Conservation (phyloP, 2,113 vertebrate genomes). For the Pholis gunnellus region DNA sequence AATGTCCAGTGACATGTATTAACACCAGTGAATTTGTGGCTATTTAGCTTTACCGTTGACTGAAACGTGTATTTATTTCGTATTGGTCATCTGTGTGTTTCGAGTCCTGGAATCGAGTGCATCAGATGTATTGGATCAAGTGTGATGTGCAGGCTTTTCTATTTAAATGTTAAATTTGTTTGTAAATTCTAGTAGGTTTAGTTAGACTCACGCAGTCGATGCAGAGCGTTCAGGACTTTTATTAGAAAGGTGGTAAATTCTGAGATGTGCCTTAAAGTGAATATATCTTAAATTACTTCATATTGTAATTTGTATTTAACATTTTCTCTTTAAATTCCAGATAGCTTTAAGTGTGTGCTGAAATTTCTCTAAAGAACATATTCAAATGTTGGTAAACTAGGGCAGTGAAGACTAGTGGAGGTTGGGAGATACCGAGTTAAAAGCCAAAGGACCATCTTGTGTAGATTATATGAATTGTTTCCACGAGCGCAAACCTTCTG, state of each 20-base stretch:
- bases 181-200: conserved; percentile 5
- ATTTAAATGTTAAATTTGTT: conserved; percentile 28
- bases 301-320: conserved; percentile 7
- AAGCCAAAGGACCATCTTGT: conserved; percentile 10
- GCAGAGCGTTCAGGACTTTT: conserved; percentile 1
- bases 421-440: not conserved
- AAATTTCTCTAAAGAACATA: not conserved
- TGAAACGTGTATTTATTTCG: conserved; percentile 42
- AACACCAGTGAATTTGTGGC: not conserved
- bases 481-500: not conserved
- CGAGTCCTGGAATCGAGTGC: not conserved
- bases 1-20: not conserved
- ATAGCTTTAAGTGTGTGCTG: conserved; percentile 11
- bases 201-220: not conserved
- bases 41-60: conserved; percentile 17
- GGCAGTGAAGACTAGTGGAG: not conserved
- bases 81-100: conserved; percentile 1
- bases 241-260: conserved; percentile 18
- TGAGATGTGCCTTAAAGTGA: conserved; percentile 73
- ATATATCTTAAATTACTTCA: conserved; percentile 32
- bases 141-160: conserved; percentile 27
- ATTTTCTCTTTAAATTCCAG: not conserved
- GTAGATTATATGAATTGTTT: not conserved
- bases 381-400: not conserved
- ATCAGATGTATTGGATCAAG: not conserved